Percentiles rank a stretch among this genome's conserved stretches.
Evolutionary conservation across 1,140 invertebrate genomes (phyloP).

Genomic region (Conopomorpha cramerella): DNA sequence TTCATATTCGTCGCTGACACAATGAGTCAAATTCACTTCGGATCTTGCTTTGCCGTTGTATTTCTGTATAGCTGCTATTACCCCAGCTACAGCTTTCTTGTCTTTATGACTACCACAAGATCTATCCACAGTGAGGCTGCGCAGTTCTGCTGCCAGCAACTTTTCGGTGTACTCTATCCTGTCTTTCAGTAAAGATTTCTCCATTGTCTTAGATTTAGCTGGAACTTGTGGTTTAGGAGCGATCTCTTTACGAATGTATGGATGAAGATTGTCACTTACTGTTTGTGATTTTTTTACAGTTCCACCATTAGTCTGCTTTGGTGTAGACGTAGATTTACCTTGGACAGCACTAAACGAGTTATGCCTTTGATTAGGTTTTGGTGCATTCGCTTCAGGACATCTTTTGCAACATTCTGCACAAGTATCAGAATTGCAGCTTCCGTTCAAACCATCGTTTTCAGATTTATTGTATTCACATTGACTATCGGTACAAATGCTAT

Average conservation of each 20-base stretch:
- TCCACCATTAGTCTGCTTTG: conserved; percentile 31
- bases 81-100: conserved; percentile 15
- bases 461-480: conserved; percentile 54
- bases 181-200: conserved; percentile 45
- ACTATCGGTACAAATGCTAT: conserved; percentile 52
- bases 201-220: conserved; percentile 28
- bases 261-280: conserved; percentile 48
- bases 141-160: conserved; percentile 52
- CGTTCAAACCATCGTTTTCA: conserved; percentile 42
- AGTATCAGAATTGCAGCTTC: conserved; percentile 48
- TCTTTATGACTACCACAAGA: conserved; percentile 31
- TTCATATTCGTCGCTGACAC: conserved; percentile 69
- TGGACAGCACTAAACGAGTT: conserved; percentile 55
- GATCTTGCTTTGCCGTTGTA: conserved; percentile 62
- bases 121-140: conserved; percentile 49
- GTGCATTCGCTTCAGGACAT: conserved; percentile 17
- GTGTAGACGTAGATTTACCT: conserved; percentile 27
- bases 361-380: conserved; percentile 45
- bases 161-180: conserved; percentile 58
- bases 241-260: conserved; percentile 55
- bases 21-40: conserved; percentile 56
- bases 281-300: conserved; percentile 50
- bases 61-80: conserved; percentile 23
- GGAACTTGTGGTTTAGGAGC: conserved; percentile 22
- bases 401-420: conserved; percentile 40